Evolutionary conservation across 2,797 vertebrate genomes (phyloP).

Genomic region (Coendou prehensilis): DNA sequence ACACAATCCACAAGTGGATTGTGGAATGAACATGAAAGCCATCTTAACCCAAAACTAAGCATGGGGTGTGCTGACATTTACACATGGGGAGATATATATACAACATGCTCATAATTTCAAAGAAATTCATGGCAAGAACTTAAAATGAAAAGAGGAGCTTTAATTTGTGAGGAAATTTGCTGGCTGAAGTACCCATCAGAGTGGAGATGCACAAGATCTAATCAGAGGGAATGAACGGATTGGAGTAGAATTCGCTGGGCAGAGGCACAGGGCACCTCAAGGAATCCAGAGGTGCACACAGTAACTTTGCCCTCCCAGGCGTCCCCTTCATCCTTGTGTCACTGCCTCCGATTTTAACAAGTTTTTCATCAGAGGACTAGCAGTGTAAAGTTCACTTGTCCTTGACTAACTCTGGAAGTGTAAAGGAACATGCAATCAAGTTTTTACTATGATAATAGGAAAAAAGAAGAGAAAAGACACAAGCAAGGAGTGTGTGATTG

Average conservation of each 20-base stretch:
- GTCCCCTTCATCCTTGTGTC: neutral
- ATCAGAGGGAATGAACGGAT: neutral
- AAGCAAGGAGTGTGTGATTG: neutral
- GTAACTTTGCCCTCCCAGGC: neutral
- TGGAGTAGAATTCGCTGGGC: neutral
- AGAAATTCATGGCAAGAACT: neutral
- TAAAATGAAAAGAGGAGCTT: neutral
- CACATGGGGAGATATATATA: neutral
- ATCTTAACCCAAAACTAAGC: neutral
- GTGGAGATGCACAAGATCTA: neutral
- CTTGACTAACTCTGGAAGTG: neutral
- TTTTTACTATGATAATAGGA: neutral
- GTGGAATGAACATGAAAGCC: neutral
- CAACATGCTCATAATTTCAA: neutral
- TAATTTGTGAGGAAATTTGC: neutral
- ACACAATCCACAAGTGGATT: too few species aligned
- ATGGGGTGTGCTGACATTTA: neutral
- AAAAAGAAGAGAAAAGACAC: neutral
- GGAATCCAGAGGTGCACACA: neutral
- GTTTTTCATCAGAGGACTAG: neutral
- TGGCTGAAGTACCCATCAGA: neutral
- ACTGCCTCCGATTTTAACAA: neutral
- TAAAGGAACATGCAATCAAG: neutral
- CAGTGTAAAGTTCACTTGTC: neutral
- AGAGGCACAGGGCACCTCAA: neutral